A percentile compares a stretch with the other conserved stretches of the same genome.
Conservation (phyloP, 1,140 invertebrate genomes). For the Gryllus bimaculatus region DNA sequence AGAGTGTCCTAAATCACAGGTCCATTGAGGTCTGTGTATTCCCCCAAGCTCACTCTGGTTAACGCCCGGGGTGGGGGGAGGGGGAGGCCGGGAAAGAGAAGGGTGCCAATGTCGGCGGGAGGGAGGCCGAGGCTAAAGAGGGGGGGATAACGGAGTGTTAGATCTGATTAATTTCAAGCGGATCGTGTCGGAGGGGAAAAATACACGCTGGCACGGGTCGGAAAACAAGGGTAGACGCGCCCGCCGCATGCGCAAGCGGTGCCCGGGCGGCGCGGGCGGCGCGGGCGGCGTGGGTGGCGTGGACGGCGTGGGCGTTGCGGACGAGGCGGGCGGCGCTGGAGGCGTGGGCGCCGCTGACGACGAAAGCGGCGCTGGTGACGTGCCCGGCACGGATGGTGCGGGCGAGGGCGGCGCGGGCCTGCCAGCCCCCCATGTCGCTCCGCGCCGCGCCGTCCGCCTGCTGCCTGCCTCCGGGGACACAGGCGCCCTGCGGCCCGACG, state of each 20-base stretch:
- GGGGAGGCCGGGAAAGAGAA: not conserved
- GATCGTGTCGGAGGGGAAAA: not conserved
- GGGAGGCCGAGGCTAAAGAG: not conserved
- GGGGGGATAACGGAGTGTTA: not conserved
- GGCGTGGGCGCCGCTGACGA: no score
- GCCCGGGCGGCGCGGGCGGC: no score
- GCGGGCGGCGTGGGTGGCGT: no score
- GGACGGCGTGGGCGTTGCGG: no score
- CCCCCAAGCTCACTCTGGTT: not conserved
- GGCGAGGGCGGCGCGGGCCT: no score
- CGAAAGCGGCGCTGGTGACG: no score
- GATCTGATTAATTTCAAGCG: constrained; percentile 4
- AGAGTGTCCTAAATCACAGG: not conserved
- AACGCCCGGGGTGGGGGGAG: not conserved
- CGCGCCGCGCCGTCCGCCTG: no score
- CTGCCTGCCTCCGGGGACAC: no score
- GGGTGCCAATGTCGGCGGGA: not conserved
- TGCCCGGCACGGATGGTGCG: no score
- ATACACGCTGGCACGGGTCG: not conserved
- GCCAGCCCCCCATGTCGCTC: no score
- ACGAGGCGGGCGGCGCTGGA: no score
- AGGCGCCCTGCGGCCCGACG: no score
- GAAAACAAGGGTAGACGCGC: not conserved
- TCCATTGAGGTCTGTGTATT: not conserved
- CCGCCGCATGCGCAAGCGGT: not conserved